Evolutionary conservation across 1,140 invertebrate species (phyloP), one percentile per base, ranked within the genome.

Genomic region (Forficula auricularia): DNA sequence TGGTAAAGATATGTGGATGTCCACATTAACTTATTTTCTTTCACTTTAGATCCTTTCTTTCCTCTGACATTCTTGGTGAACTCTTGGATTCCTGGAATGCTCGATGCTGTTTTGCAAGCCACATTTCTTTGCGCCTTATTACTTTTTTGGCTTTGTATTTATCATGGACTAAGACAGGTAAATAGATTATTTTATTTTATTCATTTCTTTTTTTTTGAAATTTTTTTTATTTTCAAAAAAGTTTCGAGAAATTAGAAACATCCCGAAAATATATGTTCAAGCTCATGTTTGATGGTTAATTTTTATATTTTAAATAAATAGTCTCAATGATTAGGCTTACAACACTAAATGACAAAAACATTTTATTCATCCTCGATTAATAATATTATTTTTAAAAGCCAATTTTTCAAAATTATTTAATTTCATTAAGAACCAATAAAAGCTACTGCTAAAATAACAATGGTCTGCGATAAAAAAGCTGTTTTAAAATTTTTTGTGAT

Each of bases 61-160:
- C 86, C 91, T 0, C 66, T 92, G 58, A 85, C 78, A 39, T 84
- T 96, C 56, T 67, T 97, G 18, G 66, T 88, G 9, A 82, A 87
- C 55, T 90, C 86, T 7, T 89, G 85, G 76, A 62, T 94, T 43
- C 87, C 89, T 1, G 83, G 85, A 34, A 78, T 95, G 65, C 54
- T 94, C 50, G 90, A 96, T 64, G 79, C 84, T 2, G 55, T 92
- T 20, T 76, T 92, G 42, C 91, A 96, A 65, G 81, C 85, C 0
- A 81, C 83, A 3, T 95, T 96, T 62, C 65, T 96, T 0, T 83
- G 79, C 55, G 75, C 73, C 2, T 66, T 96, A 34, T 67, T 96
- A 38, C 68, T 97, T 50, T 96, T 92, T 55, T 97, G 91, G 91
- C 67, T 96, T 10, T 87, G 83, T 52, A 75, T 88, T 41, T 97